Percentiles rank a stretch among this genome's conserved stretches.
phyloP scores from a whole-genome alignment of 2,888 invertebrate genomes.

The Oxycera nigricornis region DNA sequence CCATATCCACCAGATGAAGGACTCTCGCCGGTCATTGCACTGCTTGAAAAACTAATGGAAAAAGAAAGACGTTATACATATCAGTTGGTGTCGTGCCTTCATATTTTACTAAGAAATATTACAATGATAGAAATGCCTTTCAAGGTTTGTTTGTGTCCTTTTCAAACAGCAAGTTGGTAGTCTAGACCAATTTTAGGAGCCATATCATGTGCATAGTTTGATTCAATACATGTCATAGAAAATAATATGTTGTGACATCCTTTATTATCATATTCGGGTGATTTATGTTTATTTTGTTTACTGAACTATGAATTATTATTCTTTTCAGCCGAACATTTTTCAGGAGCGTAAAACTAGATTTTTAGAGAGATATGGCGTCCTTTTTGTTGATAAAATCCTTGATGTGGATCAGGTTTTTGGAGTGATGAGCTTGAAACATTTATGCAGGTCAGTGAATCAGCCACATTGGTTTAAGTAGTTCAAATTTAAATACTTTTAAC shows the following conservation, averaged over 20 bases:
- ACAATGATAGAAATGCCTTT: conserved; percentile 66
- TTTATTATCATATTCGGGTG: too few relatives aligned
- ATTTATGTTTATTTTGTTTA: conserved; percentile 67
- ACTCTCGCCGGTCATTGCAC: conserved; percentile 69
- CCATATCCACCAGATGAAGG: conserved; percentile 67
- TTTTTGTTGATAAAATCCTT: conserved; percentile 59
- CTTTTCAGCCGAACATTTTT: conserved; percentile 58
- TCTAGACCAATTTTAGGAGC: conserved; percentile 12
- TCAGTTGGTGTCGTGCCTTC: conserved; percentile 74
- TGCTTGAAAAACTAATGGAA: conserved; percentile 71
- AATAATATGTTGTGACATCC: too few relatives aligned
- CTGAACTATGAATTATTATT: conserved; percentile 70
- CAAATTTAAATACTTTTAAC: too few relatives aligned
- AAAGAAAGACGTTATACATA: conserved; percentile 71
- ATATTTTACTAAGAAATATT: conserved; percentile 71
- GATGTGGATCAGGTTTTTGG: conserved; percentile 59
- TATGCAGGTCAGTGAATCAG: conserved; percentile 66
- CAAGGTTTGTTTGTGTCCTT: conserved; percentile 53
- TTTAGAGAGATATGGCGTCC: conserved; percentile 56
- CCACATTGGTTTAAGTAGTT: too few relatives aligned
- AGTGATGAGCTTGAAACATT: conserved; percentile 72
- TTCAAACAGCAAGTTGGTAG: neutral
- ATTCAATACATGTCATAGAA: too few relatives aligned
- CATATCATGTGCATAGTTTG: too few relatives aligned
- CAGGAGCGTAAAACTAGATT: conserved; percentile 57